phyloP scores from a whole-genome alignment of 2,113 vertebrate genomes.

The Leptosomus discolor region DNA sequence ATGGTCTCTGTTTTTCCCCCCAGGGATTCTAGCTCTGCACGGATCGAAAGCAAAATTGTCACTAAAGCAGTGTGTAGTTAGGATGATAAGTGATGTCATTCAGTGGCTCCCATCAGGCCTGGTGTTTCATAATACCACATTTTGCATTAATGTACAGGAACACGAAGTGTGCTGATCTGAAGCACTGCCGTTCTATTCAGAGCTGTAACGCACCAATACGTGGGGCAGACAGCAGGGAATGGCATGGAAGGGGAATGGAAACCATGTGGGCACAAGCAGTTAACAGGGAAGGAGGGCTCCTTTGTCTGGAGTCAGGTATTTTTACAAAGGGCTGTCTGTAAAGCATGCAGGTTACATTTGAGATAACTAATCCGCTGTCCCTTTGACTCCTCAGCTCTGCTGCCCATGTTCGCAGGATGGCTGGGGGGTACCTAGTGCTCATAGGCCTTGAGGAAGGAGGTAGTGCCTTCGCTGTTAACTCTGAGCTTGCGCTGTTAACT shows the following conservation, averaged over 20 bases:
- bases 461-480: background rate
- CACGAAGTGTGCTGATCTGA: background rate
- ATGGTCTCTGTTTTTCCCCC: background rate
- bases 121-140: background rate
- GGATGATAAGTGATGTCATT: background rate
- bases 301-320: background rate
- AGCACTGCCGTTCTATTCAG: background rate
- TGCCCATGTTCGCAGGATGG: background rate
- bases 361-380: background rate
- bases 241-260: background rate
- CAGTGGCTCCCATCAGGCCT: background rate
- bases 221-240: background rate
- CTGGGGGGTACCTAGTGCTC: fast-evolving
- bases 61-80: background rate
- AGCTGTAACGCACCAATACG: background rate
- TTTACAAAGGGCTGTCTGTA: background rate
- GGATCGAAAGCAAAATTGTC: background rate
- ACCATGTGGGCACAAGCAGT: fast-evolving
- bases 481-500: background rate
- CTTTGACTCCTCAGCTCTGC: background rate
- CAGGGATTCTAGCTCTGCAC: background rate
- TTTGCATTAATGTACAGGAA: background rate
- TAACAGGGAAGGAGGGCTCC: background rate
- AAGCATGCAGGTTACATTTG: background rate
- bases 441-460: background rate